Evolutionary conservation across 2,888 invertebrate species (phyloP).

Genomic region (Eulithis testata): DNA sequence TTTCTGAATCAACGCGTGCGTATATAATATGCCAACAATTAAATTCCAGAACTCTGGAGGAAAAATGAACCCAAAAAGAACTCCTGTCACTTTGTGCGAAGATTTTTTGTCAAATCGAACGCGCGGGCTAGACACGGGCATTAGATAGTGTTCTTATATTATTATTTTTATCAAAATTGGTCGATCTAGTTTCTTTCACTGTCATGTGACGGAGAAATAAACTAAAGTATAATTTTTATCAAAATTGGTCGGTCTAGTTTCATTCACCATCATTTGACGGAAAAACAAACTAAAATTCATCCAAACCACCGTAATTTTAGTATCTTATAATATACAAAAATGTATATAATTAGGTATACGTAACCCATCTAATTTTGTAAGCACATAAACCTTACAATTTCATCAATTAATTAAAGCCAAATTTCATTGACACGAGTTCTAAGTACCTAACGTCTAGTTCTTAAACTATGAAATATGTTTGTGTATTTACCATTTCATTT

Average conservation of each 20-base stretch:
- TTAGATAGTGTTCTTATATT: no score
- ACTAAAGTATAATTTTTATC: neutral
- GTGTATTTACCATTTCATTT: neutral
- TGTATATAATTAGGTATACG: neutral
- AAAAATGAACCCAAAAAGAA: no score
- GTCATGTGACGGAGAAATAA: neutral
- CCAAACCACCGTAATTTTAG: neutral
- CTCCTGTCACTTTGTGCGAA: no score
- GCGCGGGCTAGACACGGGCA: no score
- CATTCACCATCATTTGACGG: no score
- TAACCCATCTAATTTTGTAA: neutral
- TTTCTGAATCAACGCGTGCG: no score
- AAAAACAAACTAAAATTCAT: neutral
- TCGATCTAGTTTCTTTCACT: no score
- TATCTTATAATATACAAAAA: neutral
- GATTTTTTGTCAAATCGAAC: no score
- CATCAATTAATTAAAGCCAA: constrained; percentile 48
- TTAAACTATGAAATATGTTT: constrained; percentile 1
- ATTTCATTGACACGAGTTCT: constrained; percentile 53
- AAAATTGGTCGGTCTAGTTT: no score
- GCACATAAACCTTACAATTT: constrained; percentile 28
- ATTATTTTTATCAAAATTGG: no score
- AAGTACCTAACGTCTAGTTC: constrained; percentile 21
- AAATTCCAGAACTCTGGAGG: no score
- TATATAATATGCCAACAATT: no score